Base-by-base conservation (phyloP, 2,888 invertebrate species). In the Scaeva pyrastri region DNA sequence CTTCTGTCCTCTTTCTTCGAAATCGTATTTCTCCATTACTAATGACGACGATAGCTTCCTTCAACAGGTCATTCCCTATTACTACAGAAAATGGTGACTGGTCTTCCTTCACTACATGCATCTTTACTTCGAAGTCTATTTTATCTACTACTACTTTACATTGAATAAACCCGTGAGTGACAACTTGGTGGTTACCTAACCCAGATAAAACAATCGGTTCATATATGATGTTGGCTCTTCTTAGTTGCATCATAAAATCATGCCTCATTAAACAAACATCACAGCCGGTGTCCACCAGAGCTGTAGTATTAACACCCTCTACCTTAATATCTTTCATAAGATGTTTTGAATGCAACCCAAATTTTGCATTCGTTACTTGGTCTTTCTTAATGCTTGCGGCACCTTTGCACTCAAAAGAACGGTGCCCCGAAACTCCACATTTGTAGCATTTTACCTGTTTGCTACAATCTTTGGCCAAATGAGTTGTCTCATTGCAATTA, bases 171-270 rank as follows among this genome's bases (percentile, higher is more conserved):
- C 50, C 73, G n/a, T 48, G 73, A 43, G 60, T 73, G 48, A 60
- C 14, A 7, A 58, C 72, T 72, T 72, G 58, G 26, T 72, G 60
- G 36, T 73, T 73, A 2, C 73, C 73, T 50, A 62, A 62, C 62
- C 74, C 62, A 62, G 62, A 50, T 41, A 74, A 74, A 16, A 26
- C 41, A 26, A 74, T 62, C 52, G 26, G 12, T 41, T 8, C 16
- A 14, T 48, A 48, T 36, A 19, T 8, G 14, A 71, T 23, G 12
- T 71, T 60, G 1, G n/a, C 45, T 58, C 45, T 72, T 16, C 19
- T 14, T 8, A 36, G 16, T 14, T 55, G 26, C 14, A 74, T 12
- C 14, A 74, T 26, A 21, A 60, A n/a, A 26, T 26, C 26, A 4
- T 26, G 26, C 26, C 26, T 26, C 6, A 26, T 26, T 26, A 26